Conservation (phyloP, 1,140 invertebrate genomes). For the Zaprionus nigranus region DNA sequence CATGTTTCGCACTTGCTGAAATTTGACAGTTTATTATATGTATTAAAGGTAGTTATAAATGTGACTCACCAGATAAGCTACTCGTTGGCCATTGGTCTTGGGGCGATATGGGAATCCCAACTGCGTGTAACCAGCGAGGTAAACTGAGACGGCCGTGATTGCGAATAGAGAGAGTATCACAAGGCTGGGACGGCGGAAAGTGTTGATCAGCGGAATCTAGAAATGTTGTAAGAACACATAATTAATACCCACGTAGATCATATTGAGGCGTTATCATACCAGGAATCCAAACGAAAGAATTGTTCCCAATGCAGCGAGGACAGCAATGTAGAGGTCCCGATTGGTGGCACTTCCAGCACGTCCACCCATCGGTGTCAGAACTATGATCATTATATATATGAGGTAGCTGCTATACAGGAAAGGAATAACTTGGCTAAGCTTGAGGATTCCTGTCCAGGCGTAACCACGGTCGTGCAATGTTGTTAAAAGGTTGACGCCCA, state of each 20-base stretch:
- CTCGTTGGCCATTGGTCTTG: conserved; percentile 88
- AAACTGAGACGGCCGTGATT: conserved; percentile 84
- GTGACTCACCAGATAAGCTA: conserved; percentile 87
- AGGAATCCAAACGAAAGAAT: conserved; percentile 68
- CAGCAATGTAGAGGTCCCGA: conserved; percentile 86
- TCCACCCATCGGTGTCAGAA: conserved; percentile 89
- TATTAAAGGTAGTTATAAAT: neutral
- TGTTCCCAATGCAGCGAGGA: conserved; percentile 84
- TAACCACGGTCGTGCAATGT: conserved; percentile 83
- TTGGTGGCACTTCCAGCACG: conserved; percentile 86
- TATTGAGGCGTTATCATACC: conserved; percentile 36
- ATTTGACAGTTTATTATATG: conserved; percentile 3
- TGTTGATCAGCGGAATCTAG: conserved; percentile 70
- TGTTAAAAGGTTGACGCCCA: conserved; percentile 59
- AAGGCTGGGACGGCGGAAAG: conserved; percentile 66
- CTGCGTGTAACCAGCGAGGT: conserved; percentile 87
- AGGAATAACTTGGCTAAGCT: conserved; percentile 74
- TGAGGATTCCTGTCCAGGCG: conserved; percentile 86
- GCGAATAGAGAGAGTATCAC: conserved; percentile 82
- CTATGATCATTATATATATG: conserved; percentile 87
- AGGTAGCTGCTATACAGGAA: conserved; percentile 87
- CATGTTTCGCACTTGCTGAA: conserved; percentile 87
- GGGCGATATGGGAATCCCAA: conserved; percentile 91
- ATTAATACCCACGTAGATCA: neutral
- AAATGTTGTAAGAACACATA: neutral